Base-by-base conservation (phyloP, 2,113 vertebrate genomes). In the Grammomys dolichurus region DNA sequence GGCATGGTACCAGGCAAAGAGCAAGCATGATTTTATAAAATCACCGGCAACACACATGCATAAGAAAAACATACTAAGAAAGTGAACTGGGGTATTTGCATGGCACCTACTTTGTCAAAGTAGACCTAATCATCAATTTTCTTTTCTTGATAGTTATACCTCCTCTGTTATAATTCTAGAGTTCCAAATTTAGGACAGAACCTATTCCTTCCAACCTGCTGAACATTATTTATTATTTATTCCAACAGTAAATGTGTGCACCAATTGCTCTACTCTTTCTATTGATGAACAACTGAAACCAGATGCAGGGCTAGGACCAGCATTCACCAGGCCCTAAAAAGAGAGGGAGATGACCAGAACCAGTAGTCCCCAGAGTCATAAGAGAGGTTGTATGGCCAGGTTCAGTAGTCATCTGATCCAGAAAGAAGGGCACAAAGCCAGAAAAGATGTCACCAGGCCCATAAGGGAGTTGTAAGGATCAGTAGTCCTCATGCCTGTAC, bases 291-390 rank as follows among this genome's bases (percentile, higher is more conserved):
- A 81, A 46, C 22, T 77, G 43, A 65, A 36, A 22, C 58, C n/a
- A 14, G 19, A 2, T 13, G 1, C 1, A 14, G 31, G 69, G 24
- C n/a, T 0, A 14, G 17, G 26, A n/a, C 46, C 8, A 86, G n/a
- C 81, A 60, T n/a, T 24, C 36, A 51, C 28, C 6, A 7, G 54
- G 12, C 22, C 56, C 36, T 16, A 40, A 40, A 82, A 56, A 81
- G 10, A 81, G 33, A 54, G 5, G 19, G 17, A 28, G 4, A 56
- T 56, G 31, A 26, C 31, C 31, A 80, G 17, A 28, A 54, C 51
- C 73, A 76, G 40, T 24, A 70, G 70, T 73, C 72, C 40, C 72
- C 19, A 43, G 40, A 46, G 8, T 40, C 10, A 13, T 43, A 46
- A 75, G 40, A 26, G 40, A 28, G 75, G 43, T 48, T 28, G 24